Conservation (phyloP, 1,140 invertebrate genomes). For the Palaemon carinicauda region DNA sequence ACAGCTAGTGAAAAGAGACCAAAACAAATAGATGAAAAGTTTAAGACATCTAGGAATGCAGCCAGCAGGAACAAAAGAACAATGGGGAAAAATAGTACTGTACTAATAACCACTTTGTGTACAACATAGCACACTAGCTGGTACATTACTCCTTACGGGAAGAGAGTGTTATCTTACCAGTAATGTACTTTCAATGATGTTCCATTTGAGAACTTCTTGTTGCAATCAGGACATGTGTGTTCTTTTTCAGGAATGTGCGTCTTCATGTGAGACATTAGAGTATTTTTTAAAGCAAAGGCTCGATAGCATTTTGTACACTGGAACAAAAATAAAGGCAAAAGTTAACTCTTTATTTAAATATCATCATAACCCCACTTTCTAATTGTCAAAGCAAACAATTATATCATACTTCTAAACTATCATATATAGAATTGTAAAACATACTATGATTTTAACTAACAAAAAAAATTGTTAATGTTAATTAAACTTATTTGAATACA, state of each 20-base stretch:
- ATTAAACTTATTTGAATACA: too few relatives aligned
- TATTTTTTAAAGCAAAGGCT: slow-evolving; percentile 75
- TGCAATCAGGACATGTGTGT: slow-evolving; percentile 70
- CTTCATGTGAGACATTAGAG: slow-evolving; percentile 71
- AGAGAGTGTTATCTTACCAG: slow-evolving; percentile 50
- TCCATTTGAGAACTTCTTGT: slow-evolving; percentile 71
- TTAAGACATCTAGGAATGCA: neutral
- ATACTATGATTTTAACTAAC: too few relatives aligned
- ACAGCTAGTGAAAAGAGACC: too few relatives aligned
- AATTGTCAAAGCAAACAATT: neutral
- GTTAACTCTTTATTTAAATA: neutral
- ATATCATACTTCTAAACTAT: too few relatives aligned
- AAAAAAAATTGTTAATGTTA: too few relatives aligned
- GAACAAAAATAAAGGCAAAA: slow-evolving; percentile 63
- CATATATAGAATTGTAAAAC: too few relatives aligned
- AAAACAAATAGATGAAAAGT: neutral
- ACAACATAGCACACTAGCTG: too few relatives aligned
- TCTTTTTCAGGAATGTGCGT: slow-evolving; percentile 71
- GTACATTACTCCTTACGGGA: neutral
- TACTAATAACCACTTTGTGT: too few relatives aligned
- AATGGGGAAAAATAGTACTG: too few relatives aligned
- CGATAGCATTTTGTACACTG: slow-evolving; percentile 70
- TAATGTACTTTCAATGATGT: slow-evolving; percentile 68
- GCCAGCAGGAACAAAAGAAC: too few relatives aligned
- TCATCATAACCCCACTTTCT: neutral